These are phyloP conservation scores for Trididemnum miniatum DNA, from an alignment of 23 tunicate species.

Conservation along the genomic window DNA sequence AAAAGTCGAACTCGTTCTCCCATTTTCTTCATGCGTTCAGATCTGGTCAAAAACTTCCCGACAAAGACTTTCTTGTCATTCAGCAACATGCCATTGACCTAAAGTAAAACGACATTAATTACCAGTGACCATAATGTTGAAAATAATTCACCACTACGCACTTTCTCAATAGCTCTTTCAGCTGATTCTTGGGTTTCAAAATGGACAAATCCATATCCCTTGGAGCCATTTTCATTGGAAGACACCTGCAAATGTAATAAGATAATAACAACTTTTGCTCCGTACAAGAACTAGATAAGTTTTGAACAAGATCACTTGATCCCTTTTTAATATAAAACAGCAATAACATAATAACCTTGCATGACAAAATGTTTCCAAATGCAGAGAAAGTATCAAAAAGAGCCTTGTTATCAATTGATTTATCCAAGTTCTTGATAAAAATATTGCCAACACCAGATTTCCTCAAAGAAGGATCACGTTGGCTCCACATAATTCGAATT, in stretches of 20 bases:
- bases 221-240: conserved; percentile 74
- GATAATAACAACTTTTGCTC: no score
- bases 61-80: conserved; percentile 88
- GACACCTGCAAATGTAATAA: conserved; percentile 39
- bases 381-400: conserved; percentile 99
- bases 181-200: conserved; percentile 98
- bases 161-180: conserved; percentile 82
- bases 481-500: conserved; percentile 99
- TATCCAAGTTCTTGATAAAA: conserved; percentile 98
- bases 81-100: conserved; percentile 81
- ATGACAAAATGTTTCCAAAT: conserved; percentile 97
- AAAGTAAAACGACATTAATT: neutral
- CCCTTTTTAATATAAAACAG: no score
- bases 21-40: conserved; percentile 76
- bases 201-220: conserved; percentile 98
- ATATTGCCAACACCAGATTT: conserved; percentile 98
- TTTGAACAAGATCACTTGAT: no score
- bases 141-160: neutral
- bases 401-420: conserved; percentile 95
- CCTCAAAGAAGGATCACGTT: conserved; percentile 99
- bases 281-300: no score
- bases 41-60: conserved; percentile 78
- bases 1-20: conserved; percentile 85
- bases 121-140: neutral
- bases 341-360: no score